Conservation (phyloP, 2,113 vertebrate species). For the Notarius quadriscutis region DNA sequence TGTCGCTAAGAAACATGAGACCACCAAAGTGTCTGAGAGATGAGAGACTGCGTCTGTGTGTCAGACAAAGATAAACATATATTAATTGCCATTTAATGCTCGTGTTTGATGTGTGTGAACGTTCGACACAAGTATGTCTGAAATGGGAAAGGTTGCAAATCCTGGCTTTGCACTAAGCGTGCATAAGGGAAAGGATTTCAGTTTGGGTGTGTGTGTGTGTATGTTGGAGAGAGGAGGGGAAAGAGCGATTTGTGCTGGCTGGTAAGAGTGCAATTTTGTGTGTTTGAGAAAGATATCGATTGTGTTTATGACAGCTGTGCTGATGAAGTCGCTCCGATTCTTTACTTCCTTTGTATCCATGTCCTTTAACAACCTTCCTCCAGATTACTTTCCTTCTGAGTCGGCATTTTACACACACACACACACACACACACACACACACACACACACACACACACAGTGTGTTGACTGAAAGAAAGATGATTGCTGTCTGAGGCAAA, state of each 20-base stretch:
- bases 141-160: neutral
- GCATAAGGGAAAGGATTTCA: slow-evolving; percentile 6
- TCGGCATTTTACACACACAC: slow-evolving; percentile 36
- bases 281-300: slow-evolving; percentile 27
- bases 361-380: slow-evolving; percentile 33
- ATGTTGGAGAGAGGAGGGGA: neutral
- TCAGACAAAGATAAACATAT: slow-evolving; percentile 26
- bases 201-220: slow-evolving; percentile 23
- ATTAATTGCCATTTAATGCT: slow-evolving; percentile 13
- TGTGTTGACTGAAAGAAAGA: slow-evolving; percentile 33
- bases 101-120: slow-evolving; percentile 7
- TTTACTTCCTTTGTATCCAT: slow-evolving; percentile 44
- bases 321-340: slow-evolving; percentile 32
- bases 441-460: slow-evolving; percentile 11
- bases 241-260: slow-evolving; percentile 20
- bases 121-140: neutral
- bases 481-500: slow-evolving; percentile 39
- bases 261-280: slow-evolving; percentile 32
- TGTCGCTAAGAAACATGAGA: slow-evolving; percentile 37
- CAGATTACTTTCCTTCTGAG: slow-evolving; percentile 44
- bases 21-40: slow-evolving; percentile 23
- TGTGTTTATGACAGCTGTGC: slow-evolving; percentile 40
- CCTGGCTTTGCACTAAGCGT: neutral
- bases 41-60: slow-evolving; percentile 5
- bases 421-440: slow-evolving; percentile 24